Evolutionary conservation across 2,797 vertebrate species (phyloP).

Genomic region (Pangasius djambal): DNA sequence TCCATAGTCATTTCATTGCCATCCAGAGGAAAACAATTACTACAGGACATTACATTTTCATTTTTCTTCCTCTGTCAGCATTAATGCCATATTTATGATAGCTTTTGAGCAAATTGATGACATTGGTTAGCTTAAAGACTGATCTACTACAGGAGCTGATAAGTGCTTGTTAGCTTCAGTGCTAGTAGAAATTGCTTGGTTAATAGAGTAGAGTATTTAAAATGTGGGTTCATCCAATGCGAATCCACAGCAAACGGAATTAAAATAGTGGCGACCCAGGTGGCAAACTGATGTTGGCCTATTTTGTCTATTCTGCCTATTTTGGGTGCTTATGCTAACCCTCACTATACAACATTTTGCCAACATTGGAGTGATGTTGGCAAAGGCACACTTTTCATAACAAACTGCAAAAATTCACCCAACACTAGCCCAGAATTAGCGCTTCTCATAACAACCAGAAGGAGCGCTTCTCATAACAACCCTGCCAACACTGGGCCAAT

Average conservation of each 20-base stretch:
- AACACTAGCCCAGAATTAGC: background rate
- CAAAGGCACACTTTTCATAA: background rate
- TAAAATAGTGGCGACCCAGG: background rate
- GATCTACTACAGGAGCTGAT: background rate
- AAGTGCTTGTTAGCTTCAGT: conserved; percentile 26
- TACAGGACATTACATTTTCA: conserved; percentile 43
- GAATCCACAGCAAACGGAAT: background rate
- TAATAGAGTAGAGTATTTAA: background rate
- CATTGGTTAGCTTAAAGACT: conserved; percentile 3
- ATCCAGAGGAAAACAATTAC: conserved; percentile 47
- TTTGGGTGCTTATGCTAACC: background rate
- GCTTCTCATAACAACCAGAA: background rate
- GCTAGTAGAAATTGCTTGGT: background rate
- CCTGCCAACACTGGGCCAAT: background rate
- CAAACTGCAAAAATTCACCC: background rate
- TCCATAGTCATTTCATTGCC: conserved; percentile 39
- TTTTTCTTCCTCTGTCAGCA: conserved; percentile 44
- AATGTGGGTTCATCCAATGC: background rate
- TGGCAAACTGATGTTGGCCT: background rate
- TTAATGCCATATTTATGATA: conserved; percentile 42
- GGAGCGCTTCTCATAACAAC: background rate
- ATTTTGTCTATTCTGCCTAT: background rate
- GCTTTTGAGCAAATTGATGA: conserved; percentile 27
- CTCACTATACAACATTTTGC: background rate
- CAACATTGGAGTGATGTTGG: background rate